Evolutionary conservation across 2,113 vertebrate genomes (phyloP).

Genomic region (Dicrurus megarhynchus): DNA sequence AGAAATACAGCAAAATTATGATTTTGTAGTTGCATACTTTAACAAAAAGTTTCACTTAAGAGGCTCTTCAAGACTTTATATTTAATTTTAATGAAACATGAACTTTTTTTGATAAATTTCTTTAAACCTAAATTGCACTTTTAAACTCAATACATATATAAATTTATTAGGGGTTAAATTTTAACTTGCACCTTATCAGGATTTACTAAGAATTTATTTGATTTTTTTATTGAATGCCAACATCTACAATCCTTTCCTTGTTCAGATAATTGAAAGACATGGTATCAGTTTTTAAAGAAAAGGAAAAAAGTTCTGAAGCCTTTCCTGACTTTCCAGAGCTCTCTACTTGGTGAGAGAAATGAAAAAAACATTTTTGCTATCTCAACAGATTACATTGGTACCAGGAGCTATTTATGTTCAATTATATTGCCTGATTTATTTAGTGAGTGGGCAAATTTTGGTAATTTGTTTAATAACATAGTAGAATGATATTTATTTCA

Average conservation of each 20-base stretch:
- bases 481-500: not conserved
- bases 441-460: not conserved
- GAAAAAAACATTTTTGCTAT: not conserved
- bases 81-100: not conserved
- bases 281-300: not conserved
- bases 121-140: not conserved
- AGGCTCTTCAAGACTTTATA: not conserved
- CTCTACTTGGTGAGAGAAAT: not conserved
- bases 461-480: conserved; percentile 28
- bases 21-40: not conserved
- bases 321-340: not conserved
- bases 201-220: not conserved
- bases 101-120: not conserved
- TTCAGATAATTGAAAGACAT: not conserved
- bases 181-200: not conserved
- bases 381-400: not conserved
- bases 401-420: not conserved
- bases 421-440: conserved; percentile 15
- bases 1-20: not conserved
- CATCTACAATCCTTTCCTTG: not conserved
- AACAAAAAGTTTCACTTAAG: not conserved
- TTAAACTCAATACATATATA: not conserved
- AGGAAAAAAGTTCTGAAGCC: not conserved
- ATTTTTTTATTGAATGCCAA: not conserved
- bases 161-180: not conserved